Conservation (phyloP, 1,140 invertebrate genomes). For the Orchesella cincta region DNA sequence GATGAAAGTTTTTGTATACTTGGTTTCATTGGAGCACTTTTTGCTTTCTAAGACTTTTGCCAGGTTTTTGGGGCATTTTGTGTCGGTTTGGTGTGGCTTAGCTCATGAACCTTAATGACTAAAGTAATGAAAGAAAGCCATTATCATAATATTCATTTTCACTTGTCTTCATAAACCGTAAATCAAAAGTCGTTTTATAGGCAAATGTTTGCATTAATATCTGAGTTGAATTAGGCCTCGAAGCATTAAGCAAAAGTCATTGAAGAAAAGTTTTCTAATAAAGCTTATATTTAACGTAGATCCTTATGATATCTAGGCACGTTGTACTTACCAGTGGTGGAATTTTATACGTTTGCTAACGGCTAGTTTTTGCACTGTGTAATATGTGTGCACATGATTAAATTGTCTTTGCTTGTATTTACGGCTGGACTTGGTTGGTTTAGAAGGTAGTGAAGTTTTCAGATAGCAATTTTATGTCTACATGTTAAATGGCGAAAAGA, state of each 20-base stretch:
- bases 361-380: too few relatives aligned
- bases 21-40: too few relatives aligned
- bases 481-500: too few relatives aligned
- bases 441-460: background rate
- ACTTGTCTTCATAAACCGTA: conserved; percentile 26
- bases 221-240: background rate
- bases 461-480: too few relatives aligned
- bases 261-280: conserved; percentile 18
- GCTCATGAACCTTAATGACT: conserved; percentile 13
- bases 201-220: conserved; percentile 25
- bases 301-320: too few relatives aligned
- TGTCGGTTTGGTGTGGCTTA: background rate
- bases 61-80: background rate
- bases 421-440: too few relatives aligned
- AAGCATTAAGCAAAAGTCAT: conserved; percentile 4
- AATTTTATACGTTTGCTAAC: too few relatives aligned
- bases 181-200: conserved; percentile 22
- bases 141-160: conserved; percentile 28
- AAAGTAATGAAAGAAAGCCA: conserved; percentile 2
- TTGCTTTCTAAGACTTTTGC: too few relatives aligned
- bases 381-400: background rate
- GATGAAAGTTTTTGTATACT: too few relatives aligned
- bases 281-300: conserved; percentile 6
- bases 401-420: background rate
- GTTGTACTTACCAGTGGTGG: too few relatives aligned